These are phyloP conservation scores for Limnephilus rhombicus DNA, from an alignment of 2,888 invertebrate species.

Conservation along the genomic window DNA sequence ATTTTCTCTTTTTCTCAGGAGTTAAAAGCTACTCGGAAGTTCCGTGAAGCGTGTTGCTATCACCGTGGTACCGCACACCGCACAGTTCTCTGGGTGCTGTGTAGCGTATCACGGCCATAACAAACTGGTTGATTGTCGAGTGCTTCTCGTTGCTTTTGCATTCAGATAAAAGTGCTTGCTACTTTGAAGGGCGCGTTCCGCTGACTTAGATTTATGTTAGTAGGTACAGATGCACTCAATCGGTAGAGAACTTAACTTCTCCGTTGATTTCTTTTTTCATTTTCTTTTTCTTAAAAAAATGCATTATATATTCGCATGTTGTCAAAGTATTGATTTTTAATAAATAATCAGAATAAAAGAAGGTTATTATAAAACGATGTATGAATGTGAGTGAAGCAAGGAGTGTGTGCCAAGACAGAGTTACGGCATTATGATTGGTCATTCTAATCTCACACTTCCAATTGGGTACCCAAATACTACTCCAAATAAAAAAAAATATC, in stretches of 20 bases:
- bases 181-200: background rate
- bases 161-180: background rate
- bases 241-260: background rate
- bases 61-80: background rate
- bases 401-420: too few relatives aligned
- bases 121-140: background rate
- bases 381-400: too few relatives aligned
- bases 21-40: constrained; percentile 18
- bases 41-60: background rate
- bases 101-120: background rate
- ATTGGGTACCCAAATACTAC: too few relatives aligned
- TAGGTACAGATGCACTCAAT: background rate
- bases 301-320: too few relatives aligned
- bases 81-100: background rate
- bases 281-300: background rate
- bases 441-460: too few relatives aligned
- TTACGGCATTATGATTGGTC: too few relatives aligned
- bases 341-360: too few relatives aligned
- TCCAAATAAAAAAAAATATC: too few relatives aligned
- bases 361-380: too few relatives aligned
- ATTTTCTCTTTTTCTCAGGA: background rate
- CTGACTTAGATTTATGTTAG: background rate
- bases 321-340: too few relatives aligned
- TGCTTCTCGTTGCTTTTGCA: background rate
- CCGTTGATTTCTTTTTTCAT: background rate